Conservation (phyloP, 2,113 vertebrate species). For the Pagrus major region DNA sequence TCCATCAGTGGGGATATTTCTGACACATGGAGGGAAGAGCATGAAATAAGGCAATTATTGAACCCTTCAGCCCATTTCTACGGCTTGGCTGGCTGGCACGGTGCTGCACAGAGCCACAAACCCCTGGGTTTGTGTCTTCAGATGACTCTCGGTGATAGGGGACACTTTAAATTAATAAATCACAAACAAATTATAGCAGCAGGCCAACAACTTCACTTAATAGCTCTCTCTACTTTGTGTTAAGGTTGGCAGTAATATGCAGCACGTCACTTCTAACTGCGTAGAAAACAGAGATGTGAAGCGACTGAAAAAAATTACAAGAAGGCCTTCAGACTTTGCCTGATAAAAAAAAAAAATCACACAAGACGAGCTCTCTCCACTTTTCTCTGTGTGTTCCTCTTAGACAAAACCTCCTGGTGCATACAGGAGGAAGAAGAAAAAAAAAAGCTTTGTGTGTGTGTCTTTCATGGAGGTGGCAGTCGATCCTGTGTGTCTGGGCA, state of each 20-base stretch:
- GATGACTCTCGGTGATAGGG: constrained; percentile 62
- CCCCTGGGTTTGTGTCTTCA: constrained; percentile 29
- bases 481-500: constrained; percentile 77
- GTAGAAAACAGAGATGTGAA: background rate
- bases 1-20: constrained; percentile 84
- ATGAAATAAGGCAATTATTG: constrained; percentile 90
- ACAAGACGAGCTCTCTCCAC: background rate
- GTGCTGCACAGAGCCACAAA: constrained; percentile 38
- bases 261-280: constrained; percentile 9
- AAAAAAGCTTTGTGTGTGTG: constrained; percentile 31
- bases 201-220: constrained; percentile 7
- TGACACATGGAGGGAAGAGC: constrained; percentile 85
- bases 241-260: constrained; percentile 15
- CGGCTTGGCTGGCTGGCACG: constrained; percentile 61
- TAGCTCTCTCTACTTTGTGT: background rate
- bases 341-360: constrained; percentile 13
- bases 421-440: background rate
- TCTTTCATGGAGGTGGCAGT: constrained; percentile 68
- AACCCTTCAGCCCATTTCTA: constrained; percentile 84
- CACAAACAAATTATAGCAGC: constrained; percentile 37
- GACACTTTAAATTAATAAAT: constrained; percentile 41
- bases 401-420: constrained; percentile 27
- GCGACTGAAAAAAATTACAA: background rate
- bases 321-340: constrained; percentile 31
- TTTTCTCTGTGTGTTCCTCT: constrained; percentile 30